phyloP scores from a whole-genome alignment of 1,140 invertebrate genomes.

The Bicyclus anynana region DNA sequence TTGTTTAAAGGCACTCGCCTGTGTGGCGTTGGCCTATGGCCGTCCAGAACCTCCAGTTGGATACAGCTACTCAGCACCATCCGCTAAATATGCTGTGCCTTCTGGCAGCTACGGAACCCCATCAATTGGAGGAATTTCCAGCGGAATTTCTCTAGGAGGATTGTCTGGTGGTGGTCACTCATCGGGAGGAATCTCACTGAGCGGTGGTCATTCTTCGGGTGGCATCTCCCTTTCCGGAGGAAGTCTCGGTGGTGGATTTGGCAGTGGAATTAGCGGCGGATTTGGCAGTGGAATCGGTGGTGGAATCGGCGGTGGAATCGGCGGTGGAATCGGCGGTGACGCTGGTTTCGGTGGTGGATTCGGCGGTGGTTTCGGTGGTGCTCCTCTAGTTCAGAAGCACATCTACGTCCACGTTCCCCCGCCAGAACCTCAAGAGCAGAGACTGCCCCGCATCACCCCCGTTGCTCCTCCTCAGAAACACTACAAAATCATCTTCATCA shows the following conservation, averaged over 20 bases:
- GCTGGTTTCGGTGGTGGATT: slow-evolving; percentile 54
- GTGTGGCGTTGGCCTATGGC: slow-evolving; percentile 64
- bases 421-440: slow-evolving; percentile 80
- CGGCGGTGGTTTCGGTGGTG: slow-evolving; percentile 59
- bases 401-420: slow-evolving; percentile 78
- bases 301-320: slow-evolving; percentile 32
- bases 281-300: slow-evolving; percentile 35
- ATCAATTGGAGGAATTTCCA: slow-evolving; percentile 48
- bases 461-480: slow-evolving; percentile 86
- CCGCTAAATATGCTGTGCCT: slow-evolving; percentile 48
- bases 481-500: slow-evolving; percentile 94
- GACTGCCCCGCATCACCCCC: slow-evolving; percentile 75
- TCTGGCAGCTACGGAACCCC: no score
- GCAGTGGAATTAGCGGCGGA: slow-evolving; percentile 37
- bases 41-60: slow-evolving; percentile 70
- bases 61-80: slow-evolving; percentile 69
- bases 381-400: slow-evolving; percentile 74
- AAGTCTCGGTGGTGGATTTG: slow-evolving; percentile 43
- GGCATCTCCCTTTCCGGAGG: slow-evolving; percentile 40
- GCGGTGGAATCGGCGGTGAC: slow-evolving; percentile 14
- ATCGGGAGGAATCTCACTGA: slow-evolving; percentile 35
- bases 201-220: slow-evolving; percentile 44
- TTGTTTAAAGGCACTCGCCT: slow-evolving; percentile 64
- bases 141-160: slow-evolving; percentile 49
- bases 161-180: slow-evolving; percentile 38